phyloP scores from a whole-genome alignment of 2,113 vertebrate genomes.

The Glaucomys volans region DNA sequence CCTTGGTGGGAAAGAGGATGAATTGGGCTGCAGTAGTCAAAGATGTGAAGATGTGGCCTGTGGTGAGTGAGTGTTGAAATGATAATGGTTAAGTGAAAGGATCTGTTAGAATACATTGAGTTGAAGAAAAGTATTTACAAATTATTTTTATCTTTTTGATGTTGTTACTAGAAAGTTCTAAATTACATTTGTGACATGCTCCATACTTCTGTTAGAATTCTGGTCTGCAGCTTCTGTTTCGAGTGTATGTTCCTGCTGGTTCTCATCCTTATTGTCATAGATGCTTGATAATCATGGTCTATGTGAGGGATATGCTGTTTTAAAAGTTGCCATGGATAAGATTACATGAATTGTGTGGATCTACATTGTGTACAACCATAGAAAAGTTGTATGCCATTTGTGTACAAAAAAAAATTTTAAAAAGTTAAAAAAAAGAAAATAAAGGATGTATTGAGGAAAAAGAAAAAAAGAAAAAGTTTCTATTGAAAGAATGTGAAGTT shows the following conservation, averaged over 20 bases:
- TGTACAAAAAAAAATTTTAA: no score
- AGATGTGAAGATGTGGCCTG: background rate
- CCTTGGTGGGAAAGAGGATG: background rate
- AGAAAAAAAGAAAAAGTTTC: no score
- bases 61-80: background rate
- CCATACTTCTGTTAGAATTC: background rate
- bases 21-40: fast-evolving
- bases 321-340: no score
- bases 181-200: background rate
- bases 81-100: background rate
- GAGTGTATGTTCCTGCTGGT: background rate
- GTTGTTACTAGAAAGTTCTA: background rate
- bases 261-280: background rate
- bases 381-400: no score
- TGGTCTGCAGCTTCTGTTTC: background rate
- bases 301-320: background rate
- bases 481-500: background rate
- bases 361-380: no score
- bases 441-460: no score
- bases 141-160: background rate
- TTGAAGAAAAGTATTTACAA: background rate
- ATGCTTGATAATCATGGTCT: background rate
- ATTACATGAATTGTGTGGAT: no score
- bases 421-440: no score
- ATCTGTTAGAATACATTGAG: background rate